Evolutionary conservation across 1,140 invertebrate species (phyloP).

Genomic region (Nymphalis io): DNA sequence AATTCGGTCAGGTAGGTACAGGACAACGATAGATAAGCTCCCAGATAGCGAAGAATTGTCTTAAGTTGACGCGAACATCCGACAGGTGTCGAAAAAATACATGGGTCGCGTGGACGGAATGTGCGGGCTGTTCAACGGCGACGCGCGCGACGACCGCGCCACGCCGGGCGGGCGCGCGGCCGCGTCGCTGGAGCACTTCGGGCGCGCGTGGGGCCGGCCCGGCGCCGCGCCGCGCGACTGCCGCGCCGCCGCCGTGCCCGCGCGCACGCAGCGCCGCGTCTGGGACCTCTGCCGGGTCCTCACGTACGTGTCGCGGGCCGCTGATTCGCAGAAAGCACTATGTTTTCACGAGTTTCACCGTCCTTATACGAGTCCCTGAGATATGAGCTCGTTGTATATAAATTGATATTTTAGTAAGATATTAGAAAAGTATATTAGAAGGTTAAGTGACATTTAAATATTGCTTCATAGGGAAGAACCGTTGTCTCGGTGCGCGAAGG

Average conservation of each 20-base stretch:
- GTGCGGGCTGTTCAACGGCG: constrained; percentile 88
- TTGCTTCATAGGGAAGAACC: constrained; percentile 81
- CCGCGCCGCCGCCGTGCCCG: constrained; percentile 83
- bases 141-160: constrained; percentile 84
- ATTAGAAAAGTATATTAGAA: no score
- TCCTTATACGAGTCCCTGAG: no score
- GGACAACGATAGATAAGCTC: no score
- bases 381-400: no score
- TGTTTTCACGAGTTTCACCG: no score
- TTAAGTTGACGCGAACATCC: no score
- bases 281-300: constrained; percentile 72
- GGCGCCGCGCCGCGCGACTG: constrained; percentile 78
- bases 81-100: constrained; percentile 80
- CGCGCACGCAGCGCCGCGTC: constrained; percentile 82
- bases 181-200: constrained; percentile 85
- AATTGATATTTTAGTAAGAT: no score
- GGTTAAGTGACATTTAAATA: background rate
- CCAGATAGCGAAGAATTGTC: background rate
- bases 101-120: constrained; percentile 86
- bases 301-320: constrained; percentile 51
- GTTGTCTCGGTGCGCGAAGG: constrained; percentile 82
- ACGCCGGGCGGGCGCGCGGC: constrained; percentile 85
- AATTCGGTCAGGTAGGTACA: no score
- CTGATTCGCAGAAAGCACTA: no score
- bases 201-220: constrained; percentile 85